Evolutionary conservation across 1,140 invertebrate genomes (phyloP).

Genomic region (Holotrichia oblita): DNA sequence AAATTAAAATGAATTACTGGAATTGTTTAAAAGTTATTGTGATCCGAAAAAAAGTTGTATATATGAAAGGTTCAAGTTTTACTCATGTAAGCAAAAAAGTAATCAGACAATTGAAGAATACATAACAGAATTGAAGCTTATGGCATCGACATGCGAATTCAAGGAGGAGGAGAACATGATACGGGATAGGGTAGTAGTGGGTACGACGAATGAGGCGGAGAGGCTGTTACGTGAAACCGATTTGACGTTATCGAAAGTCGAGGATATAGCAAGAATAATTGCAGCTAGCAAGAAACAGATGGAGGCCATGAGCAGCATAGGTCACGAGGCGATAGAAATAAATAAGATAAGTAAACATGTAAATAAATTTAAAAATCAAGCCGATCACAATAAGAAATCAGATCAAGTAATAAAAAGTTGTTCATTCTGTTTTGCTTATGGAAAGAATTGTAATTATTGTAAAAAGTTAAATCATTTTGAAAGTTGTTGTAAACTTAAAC

Average conservation of each 20-base stretch:
- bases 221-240: too few species aligned
- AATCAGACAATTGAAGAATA: not conserved
- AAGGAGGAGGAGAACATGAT: not conserved
- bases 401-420: not conserved
- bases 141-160: not conserved
- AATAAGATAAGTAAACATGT: not conserved
- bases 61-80: not conserved
- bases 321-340: not conserved
- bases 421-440: not conserved
- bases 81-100: not conserved
- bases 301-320: not conserved
- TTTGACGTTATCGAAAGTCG: not conserved
- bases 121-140: not conserved
- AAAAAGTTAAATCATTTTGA: not conserved
- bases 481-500: not conserved
- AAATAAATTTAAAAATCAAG: slow-evolving; percentile 23
- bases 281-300: not conserved
- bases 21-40: too few species aligned
- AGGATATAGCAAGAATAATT: slow-evolving; percentile 8
- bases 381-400: not conserved
- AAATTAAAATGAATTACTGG: too few species aligned
- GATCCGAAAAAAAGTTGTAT: too few species aligned
- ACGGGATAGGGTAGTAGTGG: too few species aligned
- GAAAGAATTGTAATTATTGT: not conserved
- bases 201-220: too few species aligned